Base-by-base conservation (phyloP, 1,140 invertebrate genomes). In the Cecropterus lyciades region DNA sequence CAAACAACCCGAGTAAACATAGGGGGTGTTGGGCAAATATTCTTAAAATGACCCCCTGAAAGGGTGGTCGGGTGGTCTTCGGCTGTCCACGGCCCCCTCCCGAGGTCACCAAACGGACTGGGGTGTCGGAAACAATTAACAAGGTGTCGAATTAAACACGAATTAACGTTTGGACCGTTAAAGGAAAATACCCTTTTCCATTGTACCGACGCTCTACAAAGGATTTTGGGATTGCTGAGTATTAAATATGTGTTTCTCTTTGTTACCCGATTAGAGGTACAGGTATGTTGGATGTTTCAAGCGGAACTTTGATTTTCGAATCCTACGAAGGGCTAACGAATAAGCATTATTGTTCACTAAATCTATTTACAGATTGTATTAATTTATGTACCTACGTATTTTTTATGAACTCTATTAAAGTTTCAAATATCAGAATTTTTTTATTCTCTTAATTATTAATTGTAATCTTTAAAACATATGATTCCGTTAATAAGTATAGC, bases 141-240 rank as follows among this genome's bases (percentile, higher is more conserved):
- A 89, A 90, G 89, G 89, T 92, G 89, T 92, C 89, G 89, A 92
- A 92, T 92, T 90, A 90, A 87, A 92, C 85, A 84, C 85, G 84
- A 90, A 90, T 92, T 92, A 92, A 87, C 85, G 86, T 80, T 85
- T 77, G 68, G 80, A 82, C 79, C 84, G 87, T 92, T 85, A 89
- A 82, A 87, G 84, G 89, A 90, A 86, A 86, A 87, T 79, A 88
- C 85, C 86, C 85, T 90, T 89, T 89, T 84, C 86, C 86, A 89
- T 92, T 90, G 87, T 88, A 75, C 70, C 60, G 65, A 62, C 81
- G 80, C 77, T 84, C 84, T 86, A 84, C 84, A 84, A 89, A 91
- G 87, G 87, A 91, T 89, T 89, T 88, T 73, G 78, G 85, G 83
- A 89, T 86, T 85, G 84, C 85, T 85, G 84, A 88, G 85, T 87